Conservation (phyloP, 2,888 invertebrate species). For the Tiphia femorata region DNA sequence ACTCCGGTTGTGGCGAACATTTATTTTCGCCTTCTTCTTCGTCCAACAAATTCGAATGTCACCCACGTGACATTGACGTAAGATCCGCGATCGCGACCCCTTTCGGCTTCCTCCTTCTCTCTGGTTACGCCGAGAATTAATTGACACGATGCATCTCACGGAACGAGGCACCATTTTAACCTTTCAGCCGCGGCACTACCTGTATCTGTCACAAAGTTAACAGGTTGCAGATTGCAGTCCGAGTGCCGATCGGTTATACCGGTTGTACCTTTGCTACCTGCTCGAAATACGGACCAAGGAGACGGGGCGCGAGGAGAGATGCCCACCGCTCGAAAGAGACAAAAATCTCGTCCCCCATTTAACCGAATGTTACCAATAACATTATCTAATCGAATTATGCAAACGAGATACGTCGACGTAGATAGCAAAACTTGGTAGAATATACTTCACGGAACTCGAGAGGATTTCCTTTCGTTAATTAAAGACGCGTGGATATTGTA, state of each 20-base stretch:
- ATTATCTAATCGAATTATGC: too few species aligned
- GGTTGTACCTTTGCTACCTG: conserved; percentile 26
- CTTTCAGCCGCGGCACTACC: conserved; percentile 26
- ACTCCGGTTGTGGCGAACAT: too few species aligned
- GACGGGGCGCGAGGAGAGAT: conserved; percentile 5
- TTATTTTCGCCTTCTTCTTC: too few species aligned
- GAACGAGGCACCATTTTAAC: conserved; percentile 11
- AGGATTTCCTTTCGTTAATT: too few species aligned
- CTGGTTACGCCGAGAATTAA: conserved; percentile 18
- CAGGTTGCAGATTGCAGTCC: conserved; percentile 29
- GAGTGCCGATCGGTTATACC: conserved; percentile 28
- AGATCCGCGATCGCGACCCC: conserved; percentile 1
- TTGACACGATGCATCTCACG: conserved; percentile 19
- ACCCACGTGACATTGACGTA: too few species aligned
- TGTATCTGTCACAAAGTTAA: conserved; percentile 33
- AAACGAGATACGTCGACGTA: too few species aligned
- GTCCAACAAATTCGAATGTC: too few species aligned
- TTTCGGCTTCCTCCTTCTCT: background rate
- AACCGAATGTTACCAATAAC: too few species aligned
- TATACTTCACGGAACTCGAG: too few species aligned
- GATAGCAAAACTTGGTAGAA: too few species aligned
- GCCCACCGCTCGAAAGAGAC: conserved; percentile 3
- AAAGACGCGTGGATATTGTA: too few species aligned
- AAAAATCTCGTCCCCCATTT: background rate
- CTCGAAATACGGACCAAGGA: conserved; percentile 9